Evolutionary conservation across 1,140 invertebrate species (phyloP), one percentile per base, ranked within the genome.

Genomic region (Trachymyrmex septentrionalis): DNA sequence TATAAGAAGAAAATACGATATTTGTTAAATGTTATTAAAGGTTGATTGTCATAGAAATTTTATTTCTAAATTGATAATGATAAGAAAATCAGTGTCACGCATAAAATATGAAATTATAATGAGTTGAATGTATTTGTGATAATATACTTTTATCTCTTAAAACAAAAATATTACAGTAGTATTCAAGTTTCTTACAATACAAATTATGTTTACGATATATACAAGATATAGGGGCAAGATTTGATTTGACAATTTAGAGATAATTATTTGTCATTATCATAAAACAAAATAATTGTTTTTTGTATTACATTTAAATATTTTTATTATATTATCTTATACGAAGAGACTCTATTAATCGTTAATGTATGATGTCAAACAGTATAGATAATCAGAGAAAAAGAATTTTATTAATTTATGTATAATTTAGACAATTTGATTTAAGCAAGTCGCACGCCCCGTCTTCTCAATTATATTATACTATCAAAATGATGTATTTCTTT

Each of bases 1-100:
- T 67, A 92, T 92, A 66, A 84, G 71, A 64, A 59, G 30, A 59
- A 91, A 91, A 81, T 86, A 90, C 6, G 50, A 78, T 72, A 67
- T 82, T 63, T 14, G 30, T 55, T 87, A 73, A 84, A 50, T 82
- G 19, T 72, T 34, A 38, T 48, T 75, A 34, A 57, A 63, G 12
- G 19, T 30, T 48, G 14, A 27, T 19, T 71, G 19, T 44, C 14
- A 16, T 34, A 63, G 27, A 63, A 73, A 50, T 61, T 61, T 72
- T 59, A 61, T 73, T 30, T 44, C 38, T 30, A 81, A 2, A 71
- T 3, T 71, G 34, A 16, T 30, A 14, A n/a, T 27, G 19, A 44
- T 24, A 14, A 67, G 10, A 67, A 64, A 67, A 67, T 67, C n/a
- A 34, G 27, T 57, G n/a, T 10, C 14, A n/a, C 30, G 10, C 55